These are phyloP conservation scores for Tenthredo notha DNA, from an alignment of 2,888 invertebrate species.

Conservation along the genomic window DNA sequence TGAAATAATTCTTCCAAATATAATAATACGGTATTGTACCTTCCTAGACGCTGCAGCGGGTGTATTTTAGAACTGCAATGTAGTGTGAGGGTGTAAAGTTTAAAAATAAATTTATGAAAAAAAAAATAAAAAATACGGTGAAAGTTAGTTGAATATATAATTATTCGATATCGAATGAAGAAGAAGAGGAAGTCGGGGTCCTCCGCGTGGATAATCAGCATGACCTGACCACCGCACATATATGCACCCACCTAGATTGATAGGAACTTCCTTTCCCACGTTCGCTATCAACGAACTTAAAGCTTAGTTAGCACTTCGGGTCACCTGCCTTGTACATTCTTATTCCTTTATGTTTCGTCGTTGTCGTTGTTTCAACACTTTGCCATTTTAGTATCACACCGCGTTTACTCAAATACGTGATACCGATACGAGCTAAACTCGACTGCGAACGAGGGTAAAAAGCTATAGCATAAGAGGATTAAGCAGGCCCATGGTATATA, in stretches of 20 bases:
- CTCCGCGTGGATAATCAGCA: constrained; percentile 4
- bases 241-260: constrained; percentile 59
- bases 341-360: not conserved
- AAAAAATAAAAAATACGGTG: not conserved
- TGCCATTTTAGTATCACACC: not conserved
- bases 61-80: not conserved
- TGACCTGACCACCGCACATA: constrained; percentile 2
- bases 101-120: not conserved
- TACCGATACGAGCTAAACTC: not conserved
- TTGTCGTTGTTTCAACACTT: not conserved
- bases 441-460: not conserved
- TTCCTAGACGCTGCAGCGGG: not conserved
- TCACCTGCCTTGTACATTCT: constrained; percentile 54
- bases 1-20: not conserved
- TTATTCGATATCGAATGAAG: not conserved
- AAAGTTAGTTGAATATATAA: not conserved
- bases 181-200: not conserved
- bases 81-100: not conserved
- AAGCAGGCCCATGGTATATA: not conserved
- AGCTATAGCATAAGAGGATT: not conserved
- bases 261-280: constrained; percentile 77
- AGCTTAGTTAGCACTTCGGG: constrained; percentile 58
- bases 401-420: not conserved
- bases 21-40: not conserved
- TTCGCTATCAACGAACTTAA: constrained; percentile 73